Evolutionary conservation across 2,113 vertebrate species (phyloP).

Genomic region (Cepphus grylle): DNA sequence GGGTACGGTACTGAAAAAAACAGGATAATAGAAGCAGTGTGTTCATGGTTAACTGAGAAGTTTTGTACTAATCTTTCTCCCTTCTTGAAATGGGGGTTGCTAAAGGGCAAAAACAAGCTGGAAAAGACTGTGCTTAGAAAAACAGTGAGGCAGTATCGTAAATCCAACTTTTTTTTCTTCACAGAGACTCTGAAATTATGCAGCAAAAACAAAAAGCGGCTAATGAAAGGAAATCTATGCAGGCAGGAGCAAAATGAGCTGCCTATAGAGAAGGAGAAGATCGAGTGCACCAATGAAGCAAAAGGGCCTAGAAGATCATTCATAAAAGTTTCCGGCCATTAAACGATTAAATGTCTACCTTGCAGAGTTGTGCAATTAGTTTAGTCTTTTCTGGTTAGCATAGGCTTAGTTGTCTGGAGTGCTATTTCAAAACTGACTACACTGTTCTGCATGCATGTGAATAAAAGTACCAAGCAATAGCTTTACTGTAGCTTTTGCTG

Average conservation of each 20-base stretch:
- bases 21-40: neutral
- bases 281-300: neutral
- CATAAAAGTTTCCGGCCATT: neutral
- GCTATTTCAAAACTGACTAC: conserved; percentile 33
- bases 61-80: neutral
- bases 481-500: conserved; percentile 24
- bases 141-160: neutral
- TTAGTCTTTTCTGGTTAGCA: conserved; percentile 23
- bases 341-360: conserved; percentile 19
- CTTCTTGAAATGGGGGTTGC: neutral
- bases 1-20: neutral
- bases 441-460: conserved; percentile 44
- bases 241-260: conserved; percentile 68
- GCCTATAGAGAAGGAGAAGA: neutral
- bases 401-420: conserved; percentile 33
- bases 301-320: conserved; percentile 27
- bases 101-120: neutral
- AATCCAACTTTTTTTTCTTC: neutral
- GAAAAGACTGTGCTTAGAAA: neutral
- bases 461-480: neutral
- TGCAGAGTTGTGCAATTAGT: conserved; percentile 48
- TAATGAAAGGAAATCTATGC: conserved; percentile 76
- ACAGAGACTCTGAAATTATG: conserved; percentile 81
- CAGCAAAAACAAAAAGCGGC: conserved; percentile 78
- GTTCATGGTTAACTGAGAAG: neutral